Base-by-base conservation (phyloP, 2,113 vertebrate genomes). In the Tachuris rubrigastra region DNA sequence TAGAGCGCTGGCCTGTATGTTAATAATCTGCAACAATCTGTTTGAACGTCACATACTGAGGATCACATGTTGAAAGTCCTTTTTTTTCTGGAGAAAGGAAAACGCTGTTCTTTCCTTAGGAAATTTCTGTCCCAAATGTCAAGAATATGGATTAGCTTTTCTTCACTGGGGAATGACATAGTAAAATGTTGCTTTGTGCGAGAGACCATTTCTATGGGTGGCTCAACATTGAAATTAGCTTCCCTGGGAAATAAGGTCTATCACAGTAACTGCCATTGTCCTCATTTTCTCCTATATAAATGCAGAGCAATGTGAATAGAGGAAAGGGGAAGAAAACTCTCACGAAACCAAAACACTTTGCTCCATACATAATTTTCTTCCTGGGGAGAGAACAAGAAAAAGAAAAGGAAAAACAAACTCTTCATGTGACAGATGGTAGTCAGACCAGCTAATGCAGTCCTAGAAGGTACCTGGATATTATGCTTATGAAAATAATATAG, bases 1-100 rank as follows among this genome's bases (percentile, higher is more conserved):
- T 24, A 37, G 76, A 84, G 33, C 0, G 0, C 88, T 75, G 83
- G 76, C 76, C 90, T 94, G 31, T 65, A 24, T 88, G 85, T 88
- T 94, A 92, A 81, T 90, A 87, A 78, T 82, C 69, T 82, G 68
- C 73, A 62, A 74, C 95, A 89, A 46, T 88, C 86, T 92, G 83
- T 88, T 60, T 92, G 80, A 93, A 83, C 1, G 0, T 78, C 2
- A 1, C 35, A 71, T 55, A 46, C 41, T 3, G 21, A 77, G 49
- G 31, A 68, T 80, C 73, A 84, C 1, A 6, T 65, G 73, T 68
- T 84, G 88, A 68, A 96, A 74, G 30, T 58, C 73, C 44, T 46
- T 89, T 81, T 75, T 76, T 75, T 90, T 73, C 82, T 86, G 56
- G 55, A 78, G 78, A 84, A 88, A 81, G 30, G 27, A 75, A 93